phyloP scores from a whole-genome alignment of 2,888 invertebrate species.

The Ypsolopha sequella region DNA sequence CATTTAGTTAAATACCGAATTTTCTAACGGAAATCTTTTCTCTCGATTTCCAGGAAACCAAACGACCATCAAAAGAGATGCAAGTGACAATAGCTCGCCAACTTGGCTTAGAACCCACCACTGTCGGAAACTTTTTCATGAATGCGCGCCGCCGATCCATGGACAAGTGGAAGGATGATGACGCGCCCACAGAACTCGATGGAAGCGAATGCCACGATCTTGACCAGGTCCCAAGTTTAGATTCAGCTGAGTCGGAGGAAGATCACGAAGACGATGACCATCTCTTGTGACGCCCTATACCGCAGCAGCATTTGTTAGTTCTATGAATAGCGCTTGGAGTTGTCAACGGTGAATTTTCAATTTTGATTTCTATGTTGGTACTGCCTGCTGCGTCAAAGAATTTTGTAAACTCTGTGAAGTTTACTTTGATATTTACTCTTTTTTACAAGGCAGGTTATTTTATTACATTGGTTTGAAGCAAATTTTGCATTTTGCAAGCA shows the following conservation, averaged over 20 bases:
- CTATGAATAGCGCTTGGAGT: constrained; percentile 47
- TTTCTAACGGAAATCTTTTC: background rate
- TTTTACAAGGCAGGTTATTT: no score
- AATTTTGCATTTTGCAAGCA: no score
- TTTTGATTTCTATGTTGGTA: background rate
- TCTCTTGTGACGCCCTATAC: constrained; percentile 66
- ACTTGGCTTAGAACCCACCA: constrained; percentile 95
- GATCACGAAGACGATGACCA: constrained; percentile 62
- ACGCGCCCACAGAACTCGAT: constrained; percentile 73
- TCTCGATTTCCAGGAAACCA: constrained; percentile 85
- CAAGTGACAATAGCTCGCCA: constrained; percentile 99
- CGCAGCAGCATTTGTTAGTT: constrained; percentile 57
- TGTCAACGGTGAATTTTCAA: constrained; percentile 22
- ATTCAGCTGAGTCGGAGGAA: constrained; percentile 58
- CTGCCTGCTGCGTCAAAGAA: constrained; percentile 11
- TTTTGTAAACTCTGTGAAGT: background rate
- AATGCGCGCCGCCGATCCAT: constrained; percentile 97
- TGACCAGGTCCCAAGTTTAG: constrained; percentile 51
- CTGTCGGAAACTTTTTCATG: constrained; percentile 99
- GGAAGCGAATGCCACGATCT: constrained; percentile 65
- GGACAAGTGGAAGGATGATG: constrained; percentile 99
- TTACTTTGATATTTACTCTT: background rate
- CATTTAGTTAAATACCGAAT: no score
- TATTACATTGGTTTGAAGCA: no score
- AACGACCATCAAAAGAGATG: constrained; percentile 99